Conservation (phyloP, 2,797 vertebrate species). For the Kryptopterus vitreolus region DNA sequence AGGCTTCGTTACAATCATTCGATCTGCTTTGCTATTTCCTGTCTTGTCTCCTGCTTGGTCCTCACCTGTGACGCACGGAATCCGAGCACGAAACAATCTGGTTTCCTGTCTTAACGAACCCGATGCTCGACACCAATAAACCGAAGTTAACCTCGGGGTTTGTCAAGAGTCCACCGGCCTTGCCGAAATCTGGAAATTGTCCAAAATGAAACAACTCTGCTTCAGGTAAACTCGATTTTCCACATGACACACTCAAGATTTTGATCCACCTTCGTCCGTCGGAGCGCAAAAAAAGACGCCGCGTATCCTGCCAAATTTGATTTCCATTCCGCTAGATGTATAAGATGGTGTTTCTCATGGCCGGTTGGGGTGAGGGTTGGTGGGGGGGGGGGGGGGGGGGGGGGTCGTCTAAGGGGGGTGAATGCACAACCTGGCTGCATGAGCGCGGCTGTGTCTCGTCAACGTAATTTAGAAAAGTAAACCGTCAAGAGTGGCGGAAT, state of each 20-base stretch:
- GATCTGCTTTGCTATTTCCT: conserved; percentile 47
- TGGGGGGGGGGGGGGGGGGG: no score
- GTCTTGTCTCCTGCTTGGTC: conserved; percentile 31
- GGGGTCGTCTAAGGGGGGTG: no score
- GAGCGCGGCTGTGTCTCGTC: conserved; percentile 39
- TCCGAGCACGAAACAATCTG: conserved; percentile 63
- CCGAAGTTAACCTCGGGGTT: conserved; percentile 67
- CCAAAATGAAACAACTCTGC: conserved; percentile 85
- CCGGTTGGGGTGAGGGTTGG: no score
- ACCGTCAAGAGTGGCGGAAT: conserved; percentile 30
- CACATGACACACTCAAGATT: conserved; percentile 64
- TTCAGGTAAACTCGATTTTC: conserved; percentile 81
- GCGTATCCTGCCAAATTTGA: conserved; percentile 56
- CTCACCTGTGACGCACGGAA: conserved; percentile 54
- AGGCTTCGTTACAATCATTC: conserved; percentile 26
- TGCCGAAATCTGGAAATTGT: conserved; percentile 84
- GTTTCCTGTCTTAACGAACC: conserved; percentile 74
- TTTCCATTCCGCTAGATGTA: conserved; percentile 56
- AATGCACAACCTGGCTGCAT: conserved; percentile 51
- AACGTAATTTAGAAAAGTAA: conserved; percentile 37
- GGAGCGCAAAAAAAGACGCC: conserved; percentile 48
- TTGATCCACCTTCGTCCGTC: conserved; percentile 48
- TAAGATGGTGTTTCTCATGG: conserved; percentile 53
- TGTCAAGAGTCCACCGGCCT: conserved; percentile 67
- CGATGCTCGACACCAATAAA: conserved; percentile 68